phyloP scores from a whole-genome alignment of 2,113 vertebrate species.

The Entomyzon cyanotis region DNA sequence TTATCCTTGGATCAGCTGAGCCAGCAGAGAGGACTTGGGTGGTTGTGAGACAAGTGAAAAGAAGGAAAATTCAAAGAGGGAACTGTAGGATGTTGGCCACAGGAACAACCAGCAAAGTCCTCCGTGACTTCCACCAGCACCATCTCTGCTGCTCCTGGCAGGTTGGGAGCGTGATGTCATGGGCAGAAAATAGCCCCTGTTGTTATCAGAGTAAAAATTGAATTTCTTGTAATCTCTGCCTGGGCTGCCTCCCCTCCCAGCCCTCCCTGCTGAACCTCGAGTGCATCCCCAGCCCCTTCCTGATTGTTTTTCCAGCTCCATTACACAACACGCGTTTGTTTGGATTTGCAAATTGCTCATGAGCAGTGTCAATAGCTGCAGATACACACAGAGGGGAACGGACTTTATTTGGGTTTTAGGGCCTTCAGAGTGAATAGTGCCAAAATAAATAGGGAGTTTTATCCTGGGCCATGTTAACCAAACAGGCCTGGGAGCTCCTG shows the following conservation, averaged over 20 bases:
- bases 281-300: conserved; percentile 37
- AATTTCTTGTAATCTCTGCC: not conserved
- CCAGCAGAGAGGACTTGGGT: not conserved
- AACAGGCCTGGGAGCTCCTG: conserved; percentile 5
- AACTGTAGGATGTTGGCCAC: not conserved
- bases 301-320: conserved; percentile 51
- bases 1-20: not conserved
- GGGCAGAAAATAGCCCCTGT: conserved; percentile 34
- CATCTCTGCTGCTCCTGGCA: not conserved
- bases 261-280: not conserved
- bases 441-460: conserved; percentile 24
- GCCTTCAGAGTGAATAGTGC: not conserved
- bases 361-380: conserved; percentile 39
- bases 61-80: not conserved
- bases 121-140: not conserved
- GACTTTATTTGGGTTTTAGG: conserved; percentile 52
- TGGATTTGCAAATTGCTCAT: conserved; percentile 19
- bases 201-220: conserved; percentile 23
- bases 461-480: not conserved
- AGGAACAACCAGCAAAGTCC: not conserved
- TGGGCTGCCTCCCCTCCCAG: conserved; percentile 6
- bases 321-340: not conserved
- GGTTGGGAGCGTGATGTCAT: not conserved
- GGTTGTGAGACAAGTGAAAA: not conserved
- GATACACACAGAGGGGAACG: not conserved